phyloP scores from a whole-genome alignment of 2,113 vertebrate species.

The Dolichallabes microphthalmus region DNA sequence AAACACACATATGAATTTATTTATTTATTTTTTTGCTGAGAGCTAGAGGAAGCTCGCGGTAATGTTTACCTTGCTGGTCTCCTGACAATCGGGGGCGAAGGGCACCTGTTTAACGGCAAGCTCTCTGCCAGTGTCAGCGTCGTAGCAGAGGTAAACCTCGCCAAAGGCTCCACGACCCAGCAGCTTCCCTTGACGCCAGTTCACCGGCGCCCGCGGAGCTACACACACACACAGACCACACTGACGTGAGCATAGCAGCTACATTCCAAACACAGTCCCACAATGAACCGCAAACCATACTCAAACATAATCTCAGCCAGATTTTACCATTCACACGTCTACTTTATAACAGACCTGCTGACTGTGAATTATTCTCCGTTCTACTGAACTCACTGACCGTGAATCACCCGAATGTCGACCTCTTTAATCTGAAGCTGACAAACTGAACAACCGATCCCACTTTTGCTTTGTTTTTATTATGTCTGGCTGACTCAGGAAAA shows the following conservation, averaged over 20 bases:
- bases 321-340: conserved; percentile 17
- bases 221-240: conserved; percentile 47
- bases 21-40: too few species aligned
- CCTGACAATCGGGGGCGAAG: conserved; percentile 84
- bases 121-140: conserved; percentile 85
- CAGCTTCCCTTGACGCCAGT: conserved; percentile 88
- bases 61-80: conserved; percentile 83
- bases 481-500: not conserved
- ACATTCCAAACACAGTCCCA: conserved; percentile 40
- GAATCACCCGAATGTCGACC: not conserved
- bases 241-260: conserved; percentile 35
- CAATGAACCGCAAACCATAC: conserved; percentile 26
- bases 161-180: conserved; percentile 87
- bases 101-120: conserved; percentile 90
- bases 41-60: not conserved
- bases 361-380: conserved; percentile 21
- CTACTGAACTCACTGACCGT: not conserved
- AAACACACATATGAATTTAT: too few species aligned
- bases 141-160: conserved; percentile 90
- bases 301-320: conserved; percentile 10
- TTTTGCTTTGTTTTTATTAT: not conserved
- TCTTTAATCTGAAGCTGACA: not conserved
- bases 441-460: not conserved
- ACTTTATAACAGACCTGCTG: conserved; percentile 20
- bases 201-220: conserved; percentile 86